Conservation (phyloP, 2,888 invertebrate genomes). For the Zhengitettix transpicula region DNA sequence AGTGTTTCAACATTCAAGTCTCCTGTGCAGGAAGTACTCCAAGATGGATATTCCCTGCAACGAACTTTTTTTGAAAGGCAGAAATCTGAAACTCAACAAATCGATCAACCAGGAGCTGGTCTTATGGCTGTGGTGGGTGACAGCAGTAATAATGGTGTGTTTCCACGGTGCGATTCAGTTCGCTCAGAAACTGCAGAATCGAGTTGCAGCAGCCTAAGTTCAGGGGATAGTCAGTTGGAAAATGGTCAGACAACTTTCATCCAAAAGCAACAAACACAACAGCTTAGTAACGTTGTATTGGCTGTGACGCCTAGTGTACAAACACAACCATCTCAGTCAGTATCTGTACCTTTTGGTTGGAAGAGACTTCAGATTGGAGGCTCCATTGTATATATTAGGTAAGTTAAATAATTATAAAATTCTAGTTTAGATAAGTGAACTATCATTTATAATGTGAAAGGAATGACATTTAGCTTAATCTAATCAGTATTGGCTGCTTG, state of each 20-base stretch:
- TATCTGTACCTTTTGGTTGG: conserved; percentile 60
- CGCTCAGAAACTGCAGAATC: conserved; percentile 41
- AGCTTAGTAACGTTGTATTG: conserved; percentile 12
- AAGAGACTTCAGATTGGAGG: conserved; percentile 54
- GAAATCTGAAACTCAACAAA: conserved; percentile 3
- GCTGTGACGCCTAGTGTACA: conserved; percentile 9
- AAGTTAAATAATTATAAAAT: conserved; percentile 18
- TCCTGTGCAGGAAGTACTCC: conserved; percentile 1
- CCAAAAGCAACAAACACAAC: conserved; percentile 11
- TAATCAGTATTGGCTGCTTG: too few species aligned
- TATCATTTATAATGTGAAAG: too few species aligned
- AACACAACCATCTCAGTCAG: conserved; percentile 18
- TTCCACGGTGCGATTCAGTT: conserved; percentile 35
- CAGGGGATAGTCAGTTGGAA: conserved; percentile 17
- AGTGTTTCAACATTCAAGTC: conserved; percentile 5
- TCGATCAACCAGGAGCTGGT: conserved; percentile 7
- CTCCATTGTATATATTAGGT: conserved; percentile 64
- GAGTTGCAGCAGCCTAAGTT: conserved; percentile 24
- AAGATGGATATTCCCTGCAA: conserved; percentile 8
- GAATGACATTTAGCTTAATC: too few species aligned
- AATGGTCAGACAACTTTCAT: conserved; percentile 22
- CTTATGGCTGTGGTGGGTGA: conserved; percentile 11
- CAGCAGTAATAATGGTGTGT: conserved; percentile 12
- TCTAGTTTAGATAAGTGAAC: too few species aligned
- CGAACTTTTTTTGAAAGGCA: conserved; percentile 6